Base-by-base conservation (phyloP, 2,797 vertebrate species). In the Staurois parvus region DNA sequence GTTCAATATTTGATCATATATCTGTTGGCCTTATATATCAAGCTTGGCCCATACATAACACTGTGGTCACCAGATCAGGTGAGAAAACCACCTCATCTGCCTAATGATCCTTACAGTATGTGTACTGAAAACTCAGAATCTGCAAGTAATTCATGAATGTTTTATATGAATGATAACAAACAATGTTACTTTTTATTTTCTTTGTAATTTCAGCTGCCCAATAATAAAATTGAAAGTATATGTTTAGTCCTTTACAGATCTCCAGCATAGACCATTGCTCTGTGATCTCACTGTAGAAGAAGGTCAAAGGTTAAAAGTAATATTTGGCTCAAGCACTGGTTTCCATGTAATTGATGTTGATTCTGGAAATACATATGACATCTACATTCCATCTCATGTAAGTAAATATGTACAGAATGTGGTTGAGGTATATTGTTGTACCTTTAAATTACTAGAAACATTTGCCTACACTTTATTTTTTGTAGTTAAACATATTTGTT, bases 271-370 rank as follows among this genome's bases (percentile, higher is more conserved):
- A 87, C 98, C 98, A 4, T 93, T 96, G 93, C 96, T 99, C 66
- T 98, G 99, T 42, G 98, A 99, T 92, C 94, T 99, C 88, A 99
- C 98, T 0, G 98, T 99, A 88, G 98, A 99, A 92, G 98, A 99
- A 89, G 98, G 98, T 28, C 98, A 99, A 92, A 97, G 98, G 91
- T 95, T 99, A 92, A 99, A 99, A 92, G 98, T 99, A 91, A 99
- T 99, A 93, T 99, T 99, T 88, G 98, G 98, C 91, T 99, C 98
- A 88, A 98, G 96, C 83, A 97, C 97, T 30, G 98, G 98, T 89
- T 99, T 99, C 94, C 98, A 99, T 42, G 98, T 99, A 90, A 97
- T 99, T 85, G 98, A 99, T 89, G 98, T 99, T 80, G 98, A 99
- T 95, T 98, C 98, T 74, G 98, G 98, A 82, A 99, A 97, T 94